Conservation (phyloP, 2,113 vertebrate genomes). For the Nestor notabilis region DNA sequence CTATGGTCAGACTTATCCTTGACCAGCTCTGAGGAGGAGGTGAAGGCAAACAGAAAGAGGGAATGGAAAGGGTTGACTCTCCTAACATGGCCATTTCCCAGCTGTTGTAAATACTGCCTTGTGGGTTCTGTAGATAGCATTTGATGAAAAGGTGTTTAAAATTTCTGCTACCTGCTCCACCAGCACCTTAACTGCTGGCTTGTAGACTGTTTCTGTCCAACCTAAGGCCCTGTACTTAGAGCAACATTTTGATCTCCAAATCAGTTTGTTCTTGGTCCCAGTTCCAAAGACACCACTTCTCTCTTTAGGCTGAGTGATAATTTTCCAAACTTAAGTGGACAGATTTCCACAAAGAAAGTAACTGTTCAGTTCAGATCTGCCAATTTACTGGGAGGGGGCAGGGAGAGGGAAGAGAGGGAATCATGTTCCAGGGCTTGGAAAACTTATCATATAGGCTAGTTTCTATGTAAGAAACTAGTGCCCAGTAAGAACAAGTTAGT, state of each 20-base stretch:
- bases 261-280: neutral
- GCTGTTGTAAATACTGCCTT: neutral
- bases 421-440: neutral
- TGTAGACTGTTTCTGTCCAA: neutral
- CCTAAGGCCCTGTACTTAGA: neutral
- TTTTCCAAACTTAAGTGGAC: neutral
- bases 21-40: neutral
- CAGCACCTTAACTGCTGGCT: neutral
- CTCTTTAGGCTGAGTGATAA: neutral
- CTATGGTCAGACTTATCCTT: neutral
- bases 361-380: neutral
- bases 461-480: neutral
- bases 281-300: neutral
- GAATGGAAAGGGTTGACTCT: neutral
- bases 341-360: neutral
- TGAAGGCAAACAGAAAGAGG: neutral
- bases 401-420: neutral
- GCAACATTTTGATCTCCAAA: neutral
- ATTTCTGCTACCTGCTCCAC: neutral
- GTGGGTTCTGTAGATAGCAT: neutral
- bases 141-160: neutral
- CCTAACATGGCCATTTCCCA: neutral
- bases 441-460: neutral
- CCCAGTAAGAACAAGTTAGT: neutral
- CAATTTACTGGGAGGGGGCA: neutral